Percentiles rank a stretch among this genome's conserved stretches.
Evolutionary conservation across 2,797 vertebrate genomes (phyloP).

Genomic region (Melanotaenia pygmaea): DNA sequence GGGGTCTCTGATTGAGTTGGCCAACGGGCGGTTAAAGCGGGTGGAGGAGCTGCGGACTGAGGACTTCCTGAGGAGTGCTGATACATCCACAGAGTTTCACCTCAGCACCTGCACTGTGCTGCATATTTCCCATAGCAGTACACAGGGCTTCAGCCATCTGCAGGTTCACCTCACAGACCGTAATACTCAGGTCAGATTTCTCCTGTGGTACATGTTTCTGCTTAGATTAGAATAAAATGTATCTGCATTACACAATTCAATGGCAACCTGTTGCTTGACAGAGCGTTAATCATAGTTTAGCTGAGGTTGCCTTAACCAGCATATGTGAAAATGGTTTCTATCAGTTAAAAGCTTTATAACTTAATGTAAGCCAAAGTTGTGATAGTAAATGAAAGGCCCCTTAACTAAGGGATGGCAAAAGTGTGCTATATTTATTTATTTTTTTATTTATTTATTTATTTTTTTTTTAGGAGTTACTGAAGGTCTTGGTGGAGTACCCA

Average conservation of each 20-base stretch:
- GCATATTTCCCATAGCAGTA: slow-evolving; percentile 77
- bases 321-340: slow-evolving; percentile 5
- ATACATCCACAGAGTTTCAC: slow-evolving; percentile 85
- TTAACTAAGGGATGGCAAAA: slow-evolving; percentile 38
- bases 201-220: not conserved
- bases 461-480: slow-evolving; percentile 84
- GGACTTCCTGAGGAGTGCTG: slow-evolving; percentile 84
- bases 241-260: not conserved
- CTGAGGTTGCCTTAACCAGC: not conserved
- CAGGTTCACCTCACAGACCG: slow-evolving; percentile 85
- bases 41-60: slow-evolving; percentile 85
- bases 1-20: slow-evolving; percentile 86
- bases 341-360: not conserved
- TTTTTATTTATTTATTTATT: slow-evolving; percentile 50
- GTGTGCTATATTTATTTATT: slow-evolving; percentile 14
- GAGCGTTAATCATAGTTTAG: not conserved
- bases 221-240: not conserved
- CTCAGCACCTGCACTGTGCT: slow-evolving; percentile 85
- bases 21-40: slow-evolving; percentile 80
- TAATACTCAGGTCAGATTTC: slow-evolving; percentile 85
- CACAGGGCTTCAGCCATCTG: slow-evolving; percentile 83
- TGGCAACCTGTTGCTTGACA: not conserved
- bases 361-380: slow-evolving; percentile 4
- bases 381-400: slow-evolving; percentile 7
- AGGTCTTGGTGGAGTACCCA: slow-evolving; percentile 87